Base-by-base conservation (phyloP, 2,113 vertebrate genomes). In the Podarcis muralis region DNA sequence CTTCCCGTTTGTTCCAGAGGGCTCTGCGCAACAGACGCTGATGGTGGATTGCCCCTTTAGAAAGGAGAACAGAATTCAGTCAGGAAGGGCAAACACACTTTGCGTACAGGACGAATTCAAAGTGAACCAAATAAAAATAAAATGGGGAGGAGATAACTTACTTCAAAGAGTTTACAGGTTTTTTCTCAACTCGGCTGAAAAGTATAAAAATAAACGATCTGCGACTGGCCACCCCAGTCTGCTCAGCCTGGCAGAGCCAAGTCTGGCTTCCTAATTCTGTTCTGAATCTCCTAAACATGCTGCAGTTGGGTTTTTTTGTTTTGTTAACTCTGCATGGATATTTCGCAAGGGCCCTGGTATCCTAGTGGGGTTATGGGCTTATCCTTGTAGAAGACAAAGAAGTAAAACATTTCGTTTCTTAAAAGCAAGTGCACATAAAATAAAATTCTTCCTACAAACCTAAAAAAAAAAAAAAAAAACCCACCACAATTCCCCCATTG, bases 401-500 rank as follows among this genome's bases (percentile, higher is more conserved):
- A 23, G 32, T 18, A 23, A 72, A 74, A 95, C 90, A 94, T 88
- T 30, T 91, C 95, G 94, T 95, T 96, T 91, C 95, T 96, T 93
- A 93, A 96, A 96, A 97, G 97, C 97, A 96, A 98, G 97, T 98
- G 97, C 91, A 96, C 96, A 95, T 97, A 96, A 94, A 97, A 97
- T 96, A 97, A 95, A 53, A 77, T 30, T 95, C 93, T 94, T 96
- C 96, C 96, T 96, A 97, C 96, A 96, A 95, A 97, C 93, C 95
- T 93, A 97, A 93, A 95, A 92, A 91, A 68, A 88, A 30, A 66
- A n/a, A n/a, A 87, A 30, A 82, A 86, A 71, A 90, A 88, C 20
- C 62, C 62, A 78, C 6, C 87, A 76, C 59, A 83, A 43, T 80
- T 86, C 93, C 96, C 91, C 94, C 91, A 82, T 59, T 79, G 88